phyloP scores from a whole-genome alignment of 2,113 vertebrate genomes.

The Saccopteryx leptura region DNA sequence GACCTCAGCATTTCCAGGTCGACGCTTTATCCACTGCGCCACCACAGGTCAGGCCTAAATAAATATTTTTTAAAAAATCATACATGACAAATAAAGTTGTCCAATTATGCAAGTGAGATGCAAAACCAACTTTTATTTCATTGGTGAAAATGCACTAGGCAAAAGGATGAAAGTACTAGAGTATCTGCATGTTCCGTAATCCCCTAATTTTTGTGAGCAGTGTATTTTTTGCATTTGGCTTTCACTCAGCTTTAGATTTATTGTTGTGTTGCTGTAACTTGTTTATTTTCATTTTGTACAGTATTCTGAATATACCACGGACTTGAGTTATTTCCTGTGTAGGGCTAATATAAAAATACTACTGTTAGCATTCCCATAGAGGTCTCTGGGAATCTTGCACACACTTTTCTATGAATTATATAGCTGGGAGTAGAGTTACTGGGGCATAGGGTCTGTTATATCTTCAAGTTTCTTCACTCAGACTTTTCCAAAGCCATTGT shows the following conservation, averaged over 20 bases:
- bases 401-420: neutral
- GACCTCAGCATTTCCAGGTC: too few species aligned
- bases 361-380: neutral
- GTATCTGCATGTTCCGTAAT: too few species aligned
- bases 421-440: neutral
- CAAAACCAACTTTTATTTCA: too few species aligned
- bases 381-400: neutral
- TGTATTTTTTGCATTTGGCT: neutral
- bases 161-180: too few species aligned
- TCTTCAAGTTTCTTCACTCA: neutral
- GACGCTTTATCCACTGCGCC: too few species aligned
- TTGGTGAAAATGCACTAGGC: too few species aligned
- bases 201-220: too few species aligned
- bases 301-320: neutral
- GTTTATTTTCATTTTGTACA: slow-evolving; percentile 26
- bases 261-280: neutral
- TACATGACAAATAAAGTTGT: too few species aligned
- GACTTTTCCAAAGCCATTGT: neutral
- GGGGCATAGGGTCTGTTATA: neutral
- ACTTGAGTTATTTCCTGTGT: neutral
- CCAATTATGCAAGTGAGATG: too few species aligned
- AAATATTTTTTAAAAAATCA: too few species aligned
- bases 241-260: neutral
- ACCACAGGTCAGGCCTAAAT: too few species aligned
- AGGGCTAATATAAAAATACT: neutral